Conservation (phyloP, 2,888 invertebrate genomes). For the Petrolisthes cinctipes region DNA sequence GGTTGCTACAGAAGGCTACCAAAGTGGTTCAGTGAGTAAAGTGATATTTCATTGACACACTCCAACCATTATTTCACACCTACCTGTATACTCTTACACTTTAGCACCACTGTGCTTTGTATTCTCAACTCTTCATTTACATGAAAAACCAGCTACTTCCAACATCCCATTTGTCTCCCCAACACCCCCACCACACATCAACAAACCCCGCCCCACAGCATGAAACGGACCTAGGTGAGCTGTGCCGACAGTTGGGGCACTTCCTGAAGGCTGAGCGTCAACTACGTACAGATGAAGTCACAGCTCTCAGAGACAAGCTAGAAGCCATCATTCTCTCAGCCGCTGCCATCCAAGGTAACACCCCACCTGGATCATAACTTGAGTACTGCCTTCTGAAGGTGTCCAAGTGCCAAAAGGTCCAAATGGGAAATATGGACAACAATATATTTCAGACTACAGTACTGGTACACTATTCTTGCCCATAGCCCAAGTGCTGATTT, state of each 20-base stretch:
- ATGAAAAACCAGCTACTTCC: neutral
- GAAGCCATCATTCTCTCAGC: constrained; percentile 68
- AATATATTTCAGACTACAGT: neutral
- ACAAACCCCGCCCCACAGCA: constrained; percentile 72
- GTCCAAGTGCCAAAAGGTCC: neutral
- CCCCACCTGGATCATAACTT: neutral
- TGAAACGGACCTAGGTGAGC: constrained; percentile 73
- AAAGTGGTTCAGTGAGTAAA: too few species aligned
- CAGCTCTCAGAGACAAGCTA: constrained; percentile 73
- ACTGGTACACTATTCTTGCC: neutral
- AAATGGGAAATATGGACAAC: too few species aligned
- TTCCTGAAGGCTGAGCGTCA: constrained; percentile 67
- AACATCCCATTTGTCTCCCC: neutral
- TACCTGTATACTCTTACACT: too few species aligned
- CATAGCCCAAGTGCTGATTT: neutral
- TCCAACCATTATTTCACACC: too few species aligned
- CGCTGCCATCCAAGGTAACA: constrained; percentile 56
- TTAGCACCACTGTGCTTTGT: too few species aligned
- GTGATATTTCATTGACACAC: too few species aligned
- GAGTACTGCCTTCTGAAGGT: neutral
- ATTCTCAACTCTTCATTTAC: neutral
- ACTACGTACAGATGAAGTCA: constrained; percentile 67
- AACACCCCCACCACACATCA: neutral
- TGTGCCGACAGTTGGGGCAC: constrained; percentile 67
- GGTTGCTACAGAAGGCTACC: too few species aligned